These are phyloP conservation scores for Chaetodon auriga DNA, from an alignment of 2,113 vertebrate genomes.

Conservation along the genomic window DNA sequence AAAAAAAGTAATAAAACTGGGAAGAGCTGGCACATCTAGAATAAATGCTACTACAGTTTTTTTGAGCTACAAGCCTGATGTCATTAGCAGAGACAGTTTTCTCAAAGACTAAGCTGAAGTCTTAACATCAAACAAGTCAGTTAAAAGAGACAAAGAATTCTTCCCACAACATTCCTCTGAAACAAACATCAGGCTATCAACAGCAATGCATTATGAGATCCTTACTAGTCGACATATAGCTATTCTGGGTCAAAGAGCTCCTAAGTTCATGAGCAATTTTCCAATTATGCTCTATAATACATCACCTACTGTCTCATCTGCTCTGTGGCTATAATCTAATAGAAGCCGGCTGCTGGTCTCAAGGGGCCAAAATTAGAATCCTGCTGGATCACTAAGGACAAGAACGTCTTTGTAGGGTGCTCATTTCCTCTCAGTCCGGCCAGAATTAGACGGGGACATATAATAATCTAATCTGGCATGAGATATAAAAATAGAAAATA, in stretches of 20 bases:
- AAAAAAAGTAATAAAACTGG: slow-evolving; percentile 2
- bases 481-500: slow-evolving; percentile 73
- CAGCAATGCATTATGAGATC: slow-evolving; percentile 36
- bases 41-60: neutral
- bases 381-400: slow-evolving; percentile 73
- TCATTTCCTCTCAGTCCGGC: slow-evolving; percentile 74
- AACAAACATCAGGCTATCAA: slow-evolving; percentile 48
- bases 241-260: slow-evolving; percentile 75
- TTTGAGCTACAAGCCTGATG: neutral
- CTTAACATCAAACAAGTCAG: slow-evolving; percentile 37
- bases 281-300: slow-evolving; percentile 76
- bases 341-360: slow-evolving; percentile 75
- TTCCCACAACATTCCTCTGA: slow-evolving; percentile 47
- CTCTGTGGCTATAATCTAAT: slow-evolving; percentile 81
- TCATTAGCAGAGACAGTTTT: neutral
- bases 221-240: slow-evolving; percentile 47
- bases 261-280: slow-evolving; percentile 78
- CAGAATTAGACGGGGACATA: slow-evolving; percentile 73
- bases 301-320: slow-evolving; percentile 82
- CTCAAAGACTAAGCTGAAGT: neutral
- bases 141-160: slow-evolving; percentile 32
- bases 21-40: neutral
- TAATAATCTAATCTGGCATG: slow-evolving; percentile 78
- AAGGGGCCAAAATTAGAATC: slow-evolving; percentile 79
- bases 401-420: slow-evolving; percentile 79